phyloP scores from a whole-genome alignment of 2,797 vertebrate species.

The Harpagifer antarcticus region DNA sequence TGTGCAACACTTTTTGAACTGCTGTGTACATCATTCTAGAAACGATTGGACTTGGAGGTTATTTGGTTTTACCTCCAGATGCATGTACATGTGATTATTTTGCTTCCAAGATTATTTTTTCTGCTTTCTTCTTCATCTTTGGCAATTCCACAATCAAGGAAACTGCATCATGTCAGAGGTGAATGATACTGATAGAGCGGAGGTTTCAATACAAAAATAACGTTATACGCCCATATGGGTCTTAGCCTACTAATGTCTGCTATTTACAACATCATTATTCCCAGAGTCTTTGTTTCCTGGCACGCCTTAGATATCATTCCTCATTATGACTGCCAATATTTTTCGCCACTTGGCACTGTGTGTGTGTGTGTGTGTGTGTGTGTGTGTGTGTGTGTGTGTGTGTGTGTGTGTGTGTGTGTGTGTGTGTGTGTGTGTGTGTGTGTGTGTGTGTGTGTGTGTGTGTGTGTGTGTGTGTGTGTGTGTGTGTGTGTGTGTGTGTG shows the following conservation, averaged over 20 bases:
- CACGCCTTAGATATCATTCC: conserved; percentile 65
- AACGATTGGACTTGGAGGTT: background rate
- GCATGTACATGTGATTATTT: conserved; percentile 30
- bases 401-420: background rate
- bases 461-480: conserved; percentile 7
- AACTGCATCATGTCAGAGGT: conserved; percentile 44
- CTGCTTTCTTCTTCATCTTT: conserved; percentile 24
- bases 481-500: conserved; percentile 6
- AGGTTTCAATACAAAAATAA: conserved; percentile 41
- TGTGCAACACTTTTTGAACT: background rate
- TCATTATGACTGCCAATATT: conserved; percentile 77
- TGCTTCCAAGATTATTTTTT: conserved; percentile 19
- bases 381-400: background rate
- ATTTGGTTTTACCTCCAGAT: conserved; percentile 18
- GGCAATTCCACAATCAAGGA: conserved; percentile 42
- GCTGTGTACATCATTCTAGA: background rate
- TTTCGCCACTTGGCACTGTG: conserved; percentile 64
- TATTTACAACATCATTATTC: conserved; percentile 74
- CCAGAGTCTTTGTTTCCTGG: conserved; percentile 70
- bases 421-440: background rate
- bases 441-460: conserved; percentile 10
- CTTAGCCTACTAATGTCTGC: conserved; percentile 52
- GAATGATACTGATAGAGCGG: conserved; percentile 33
- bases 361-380: conserved; percentile 37
- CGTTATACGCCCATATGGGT: conserved; percentile 45